These are phyloP conservation scores for Copsychus sechellarum DNA, from an alignment of 2,113 vertebrate genomes.

Conservation along the genomic window DNA sequence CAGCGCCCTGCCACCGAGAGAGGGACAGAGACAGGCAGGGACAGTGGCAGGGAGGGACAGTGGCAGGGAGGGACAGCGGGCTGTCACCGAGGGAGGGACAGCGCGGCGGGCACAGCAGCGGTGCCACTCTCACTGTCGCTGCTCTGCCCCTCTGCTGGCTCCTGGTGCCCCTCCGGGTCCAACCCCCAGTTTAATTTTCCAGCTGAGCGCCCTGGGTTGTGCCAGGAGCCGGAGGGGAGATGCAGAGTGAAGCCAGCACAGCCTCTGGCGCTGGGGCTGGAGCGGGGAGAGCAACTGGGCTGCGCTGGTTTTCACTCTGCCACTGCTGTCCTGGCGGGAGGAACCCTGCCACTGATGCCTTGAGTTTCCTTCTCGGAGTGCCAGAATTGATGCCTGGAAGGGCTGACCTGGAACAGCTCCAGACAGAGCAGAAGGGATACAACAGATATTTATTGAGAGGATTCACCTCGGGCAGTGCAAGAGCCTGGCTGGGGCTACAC, in stretches of 20 bases:
- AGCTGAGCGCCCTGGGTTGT: neutral
- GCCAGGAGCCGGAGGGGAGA: rapidly evolving
- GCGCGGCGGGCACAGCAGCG: rapidly evolving
- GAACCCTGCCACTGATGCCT: too few species aligned
- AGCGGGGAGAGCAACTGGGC: neutral
- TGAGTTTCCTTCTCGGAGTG: too few species aligned
- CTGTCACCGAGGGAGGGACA: neutral
- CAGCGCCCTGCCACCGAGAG: too few species aligned
- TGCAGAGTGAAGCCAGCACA: rapidly evolving
- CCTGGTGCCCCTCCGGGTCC: neutral
- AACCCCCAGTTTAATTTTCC: neutral
- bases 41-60: too few species aligned
- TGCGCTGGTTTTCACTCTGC: neutral
- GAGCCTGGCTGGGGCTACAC: too few species aligned
- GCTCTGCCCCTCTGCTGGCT: neutral
- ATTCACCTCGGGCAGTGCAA: too few species aligned
- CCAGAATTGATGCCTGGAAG: too few species aligned
- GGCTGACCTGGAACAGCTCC: too few species aligned
- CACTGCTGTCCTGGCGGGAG: neutral
- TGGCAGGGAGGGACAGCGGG: too few species aligned
- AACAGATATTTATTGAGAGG: too few species aligned
- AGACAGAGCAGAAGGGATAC: too few species aligned
- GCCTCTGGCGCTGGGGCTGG: neutral
- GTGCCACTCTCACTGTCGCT: neutral
- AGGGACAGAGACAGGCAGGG: neutral